phyloP scores from a whole-genome alignment of 2,113 vertebrate species.

The Macquaria australasica region DNA sequence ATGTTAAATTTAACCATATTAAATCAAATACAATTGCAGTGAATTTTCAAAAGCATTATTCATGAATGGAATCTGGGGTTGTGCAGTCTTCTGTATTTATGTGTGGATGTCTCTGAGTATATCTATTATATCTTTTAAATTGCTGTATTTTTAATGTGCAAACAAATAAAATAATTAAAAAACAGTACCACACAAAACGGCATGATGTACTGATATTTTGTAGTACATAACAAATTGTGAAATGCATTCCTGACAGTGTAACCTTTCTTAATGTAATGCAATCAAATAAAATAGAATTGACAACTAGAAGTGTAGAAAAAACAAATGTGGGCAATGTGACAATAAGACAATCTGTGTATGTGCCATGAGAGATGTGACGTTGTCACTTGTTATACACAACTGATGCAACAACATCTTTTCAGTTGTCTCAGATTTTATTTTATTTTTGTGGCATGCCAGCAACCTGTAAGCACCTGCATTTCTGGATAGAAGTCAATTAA shows the following conservation, averaged over 20 bases:
- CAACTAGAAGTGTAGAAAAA: neutral
- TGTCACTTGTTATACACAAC: constrained; percentile 1
- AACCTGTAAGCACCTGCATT: neutral
- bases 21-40: neutral
- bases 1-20: neutral
- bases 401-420: neutral
- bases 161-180: neutral
- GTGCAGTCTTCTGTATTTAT: neutral
- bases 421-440: neutral
- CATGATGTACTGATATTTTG: neutral
- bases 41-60: neutral
- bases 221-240: neutral
- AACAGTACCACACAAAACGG: neutral
- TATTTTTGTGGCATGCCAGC: neutral
- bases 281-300: too few species aligned
- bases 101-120: neutral
- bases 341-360: neutral
- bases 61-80: neutral
- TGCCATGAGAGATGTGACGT: neutral
- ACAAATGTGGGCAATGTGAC: neutral
- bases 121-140: neutral
- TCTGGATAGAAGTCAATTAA: neutral
- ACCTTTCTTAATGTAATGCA: neutral
- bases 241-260: neutral
- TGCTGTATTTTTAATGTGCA: neutral